These are phyloP conservation scores for Torymus auratus DNA, from an alignment of 2,888 invertebrate species.

Conservation along the genomic window DNA sequence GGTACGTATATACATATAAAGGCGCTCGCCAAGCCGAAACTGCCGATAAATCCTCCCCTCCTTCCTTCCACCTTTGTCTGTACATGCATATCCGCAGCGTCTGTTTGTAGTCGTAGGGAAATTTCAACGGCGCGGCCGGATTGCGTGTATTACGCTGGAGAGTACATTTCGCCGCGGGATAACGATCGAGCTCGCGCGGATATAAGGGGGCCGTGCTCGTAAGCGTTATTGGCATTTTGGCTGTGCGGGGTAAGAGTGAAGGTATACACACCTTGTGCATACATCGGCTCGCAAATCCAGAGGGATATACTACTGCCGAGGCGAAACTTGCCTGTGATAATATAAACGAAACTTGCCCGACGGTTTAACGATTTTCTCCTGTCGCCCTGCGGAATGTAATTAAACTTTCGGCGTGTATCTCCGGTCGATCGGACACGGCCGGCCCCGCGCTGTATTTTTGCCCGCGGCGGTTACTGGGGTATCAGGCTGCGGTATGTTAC, in stretches of 20 bases:
- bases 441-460: too few species aligned
- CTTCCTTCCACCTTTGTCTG: background rate
- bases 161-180: constrained; percentile 10
- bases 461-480: too few species aligned
- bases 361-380: too few species aligned
- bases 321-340: too few species aligned
- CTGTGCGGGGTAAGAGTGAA: background rate
- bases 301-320: background rate
- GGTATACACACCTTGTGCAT: too few species aligned
- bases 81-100: background rate
- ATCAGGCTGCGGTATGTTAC: too few species aligned
- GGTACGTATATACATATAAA: constrained; percentile 79
- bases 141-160: background rate
- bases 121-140: background rate
- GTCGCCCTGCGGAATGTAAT: too few species aligned
- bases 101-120: background rate
- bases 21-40: background rate
- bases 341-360: too few species aligned
- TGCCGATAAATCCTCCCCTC: constrained; percentile 25
- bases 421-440: too few species aligned
- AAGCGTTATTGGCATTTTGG: constrained; percentile 44
- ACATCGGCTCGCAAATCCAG: too few species aligned
- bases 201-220: background rate
- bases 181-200: constrained; percentile 7
- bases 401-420: too few species aligned